Conservation (phyloP, 53 echinoderm and acorn worm species). For the Holothuria scabra region DNA sequence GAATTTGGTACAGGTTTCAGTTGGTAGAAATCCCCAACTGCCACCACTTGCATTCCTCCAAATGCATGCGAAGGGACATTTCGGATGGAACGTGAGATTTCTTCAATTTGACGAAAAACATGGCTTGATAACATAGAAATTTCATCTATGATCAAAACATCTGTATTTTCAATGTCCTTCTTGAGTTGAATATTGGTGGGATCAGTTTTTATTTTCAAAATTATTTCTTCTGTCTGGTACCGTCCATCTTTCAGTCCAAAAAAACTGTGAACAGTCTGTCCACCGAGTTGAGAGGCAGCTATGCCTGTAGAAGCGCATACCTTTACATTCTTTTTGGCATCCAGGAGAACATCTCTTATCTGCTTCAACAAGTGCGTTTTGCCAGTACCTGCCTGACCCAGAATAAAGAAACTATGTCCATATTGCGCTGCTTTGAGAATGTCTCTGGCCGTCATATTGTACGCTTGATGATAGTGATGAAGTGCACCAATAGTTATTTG, state of each 20-base stretch:
- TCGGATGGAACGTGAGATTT: neutral
- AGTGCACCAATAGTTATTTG: no score
- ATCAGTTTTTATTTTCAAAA: neutral
- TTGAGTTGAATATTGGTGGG: neutral
- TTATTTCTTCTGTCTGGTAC: neutral
- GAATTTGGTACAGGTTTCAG: neutral
- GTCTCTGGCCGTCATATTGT: no score
- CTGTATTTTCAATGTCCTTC: neutral
- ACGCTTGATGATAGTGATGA: no score
- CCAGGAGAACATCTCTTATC: neutral
- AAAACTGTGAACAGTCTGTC: neutral
- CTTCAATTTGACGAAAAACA: neutral
- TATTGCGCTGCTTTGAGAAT: neutral
- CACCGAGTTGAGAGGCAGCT: neutral
- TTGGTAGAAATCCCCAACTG: neutral
- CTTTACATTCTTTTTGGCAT: neutral
- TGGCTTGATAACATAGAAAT: neutral
- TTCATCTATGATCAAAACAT: neutral
- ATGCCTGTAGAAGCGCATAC: conserved; percentile 5
- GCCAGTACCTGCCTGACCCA: conserved; percentile 34
- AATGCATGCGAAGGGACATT: neutral
- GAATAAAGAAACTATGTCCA: conserved; percentile 1
- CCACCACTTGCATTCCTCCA: neutral
- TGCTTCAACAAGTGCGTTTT: conserved; percentile 10
- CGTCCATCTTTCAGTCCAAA: neutral